Conservation (phyloP, 2,113 vertebrate genomes). For the Albula goreensis region DNA sequence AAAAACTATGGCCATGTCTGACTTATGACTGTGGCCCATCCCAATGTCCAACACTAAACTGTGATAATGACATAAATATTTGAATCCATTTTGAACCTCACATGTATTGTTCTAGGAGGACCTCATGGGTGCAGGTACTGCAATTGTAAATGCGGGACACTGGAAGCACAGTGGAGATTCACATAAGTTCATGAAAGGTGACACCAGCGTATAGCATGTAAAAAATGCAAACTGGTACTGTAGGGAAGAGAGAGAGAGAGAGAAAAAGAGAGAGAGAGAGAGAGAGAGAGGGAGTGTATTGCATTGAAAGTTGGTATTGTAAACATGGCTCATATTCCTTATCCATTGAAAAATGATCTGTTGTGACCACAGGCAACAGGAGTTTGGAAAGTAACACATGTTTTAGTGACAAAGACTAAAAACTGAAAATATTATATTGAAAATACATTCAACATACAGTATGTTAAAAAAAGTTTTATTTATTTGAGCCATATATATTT, state of each 20-base stretch:
- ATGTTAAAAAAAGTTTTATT: background rate
- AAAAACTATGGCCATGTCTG: too few species aligned
- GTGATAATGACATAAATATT: too few species aligned
- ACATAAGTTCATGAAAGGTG: conserved; percentile 28
- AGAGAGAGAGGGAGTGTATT: background rate
- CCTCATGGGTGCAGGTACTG: background rate
- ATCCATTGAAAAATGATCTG: conserved; percentile 5
- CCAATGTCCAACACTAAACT: too few species aligned
- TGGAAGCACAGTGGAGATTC: conserved; percentile 16
- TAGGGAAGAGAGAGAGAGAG: conserved; percentile 26
- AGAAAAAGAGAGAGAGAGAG: conserved; percentile 23
- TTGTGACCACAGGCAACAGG: background rate
- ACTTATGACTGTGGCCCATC: too few species aligned
- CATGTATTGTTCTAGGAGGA: background rate
- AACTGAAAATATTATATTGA: background rate
- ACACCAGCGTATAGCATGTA: conserved; percentile 20
- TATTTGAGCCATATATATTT: background rate
- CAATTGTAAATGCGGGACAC: background rate
- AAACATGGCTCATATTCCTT: conserved; percentile 24
- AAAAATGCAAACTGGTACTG: conserved; percentile 17
- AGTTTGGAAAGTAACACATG: background rate
- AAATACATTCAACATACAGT: background rate
- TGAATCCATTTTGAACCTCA: too few species aligned
- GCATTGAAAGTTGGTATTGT: conserved; percentile 6
- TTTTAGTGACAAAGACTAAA: background rate